These are phyloP conservation scores for Pteronotus mesoamericanus DNA, from an alignment of 2,797 vertebrate species.

Conservation along the genomic window DNA sequence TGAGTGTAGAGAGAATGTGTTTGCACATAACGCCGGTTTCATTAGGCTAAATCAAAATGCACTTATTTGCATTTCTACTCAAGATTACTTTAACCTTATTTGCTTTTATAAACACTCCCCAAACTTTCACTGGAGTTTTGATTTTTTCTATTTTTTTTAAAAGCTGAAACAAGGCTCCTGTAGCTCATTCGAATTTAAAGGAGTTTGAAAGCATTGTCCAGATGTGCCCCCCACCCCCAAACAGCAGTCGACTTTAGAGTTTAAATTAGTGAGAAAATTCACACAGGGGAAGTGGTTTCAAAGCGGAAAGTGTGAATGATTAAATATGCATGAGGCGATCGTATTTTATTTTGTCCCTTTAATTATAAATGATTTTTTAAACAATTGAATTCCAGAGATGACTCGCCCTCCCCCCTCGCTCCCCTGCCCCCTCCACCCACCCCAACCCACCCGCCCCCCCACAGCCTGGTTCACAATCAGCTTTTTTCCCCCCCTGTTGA, in stretches of 20 bases:
- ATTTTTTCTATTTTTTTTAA: neutral
- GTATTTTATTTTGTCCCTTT: conserved; percentile 78
- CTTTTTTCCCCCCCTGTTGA: neutral
- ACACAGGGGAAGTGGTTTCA: conserved; percentile 65
- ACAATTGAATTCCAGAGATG: conserved; percentile 69
- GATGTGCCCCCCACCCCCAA: neutral
- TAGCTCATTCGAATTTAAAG: conserved; percentile 37
- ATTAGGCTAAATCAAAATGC: conserved; percentile 44
- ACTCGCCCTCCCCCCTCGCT: neutral
- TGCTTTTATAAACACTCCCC: neutral
- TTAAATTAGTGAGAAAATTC: conserved; percentile 63
- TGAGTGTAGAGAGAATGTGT: conserved; percentile 31
- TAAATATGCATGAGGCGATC: conserved; percentile 69
- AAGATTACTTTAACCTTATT: neutral
- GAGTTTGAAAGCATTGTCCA: conserved; percentile 55
- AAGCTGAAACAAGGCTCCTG: neutral
- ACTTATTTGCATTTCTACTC: conserved; percentile 47
- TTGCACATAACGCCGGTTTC: conserved; percentile 44
- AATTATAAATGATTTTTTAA: conserved; percentile 77
- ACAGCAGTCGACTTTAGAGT: conserved; percentile 17
- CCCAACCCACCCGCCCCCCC: neutral
- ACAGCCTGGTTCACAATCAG: conserved; percentile 35
- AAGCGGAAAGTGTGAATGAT: conserved; percentile 64
- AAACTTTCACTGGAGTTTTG: conserved; percentile 13
- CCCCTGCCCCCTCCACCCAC: neutral